These are phyloP conservation scores for Antennarius striatus DNA, from an alignment of 2,113 vertebrate species.

Conservation along the genomic window DNA sequence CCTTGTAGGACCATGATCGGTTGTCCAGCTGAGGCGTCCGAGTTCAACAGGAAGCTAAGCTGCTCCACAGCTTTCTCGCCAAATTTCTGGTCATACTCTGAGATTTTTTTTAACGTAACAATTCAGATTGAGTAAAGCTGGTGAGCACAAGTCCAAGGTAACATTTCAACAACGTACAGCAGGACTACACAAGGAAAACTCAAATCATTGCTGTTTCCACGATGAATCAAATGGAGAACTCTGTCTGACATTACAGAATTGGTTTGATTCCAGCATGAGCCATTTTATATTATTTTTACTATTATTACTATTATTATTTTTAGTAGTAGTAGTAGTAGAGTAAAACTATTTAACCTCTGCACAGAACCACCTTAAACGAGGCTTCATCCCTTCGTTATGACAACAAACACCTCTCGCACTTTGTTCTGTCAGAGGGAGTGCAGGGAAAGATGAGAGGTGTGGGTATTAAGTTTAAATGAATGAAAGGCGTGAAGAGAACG, in stretches of 20 bases:
- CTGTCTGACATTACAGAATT: background rate
- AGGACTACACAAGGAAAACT: background rate
- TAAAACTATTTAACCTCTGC: background rate
- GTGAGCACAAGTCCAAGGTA: background rate
- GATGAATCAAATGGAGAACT: no score
- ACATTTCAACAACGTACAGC: background rate
- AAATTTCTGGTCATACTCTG: background rate
- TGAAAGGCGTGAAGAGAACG: conserved; percentile 45
- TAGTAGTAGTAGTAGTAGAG: no score
- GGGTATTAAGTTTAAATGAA: conserved; percentile 30
- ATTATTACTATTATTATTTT: no score
- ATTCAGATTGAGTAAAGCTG: background rate
- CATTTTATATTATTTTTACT: no score
- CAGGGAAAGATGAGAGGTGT: conserved; percentile 9
- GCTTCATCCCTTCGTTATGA: conserved; percentile 1
- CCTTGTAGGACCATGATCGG: conserved; percentile 37
- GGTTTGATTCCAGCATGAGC: background rate
- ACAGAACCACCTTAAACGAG: background rate
- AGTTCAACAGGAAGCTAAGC: conserved; percentile 22
- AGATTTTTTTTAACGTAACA: background rate
- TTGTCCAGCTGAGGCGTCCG: conserved; percentile 6
- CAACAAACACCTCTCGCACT: conserved; percentile 17
- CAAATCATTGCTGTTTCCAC: no score
- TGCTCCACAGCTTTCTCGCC: background rate
- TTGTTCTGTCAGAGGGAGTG: conserved; percentile 9